Base-by-base conservation (phyloP, 2,888 invertebrate genomes). In the Eilema sororculum region DNA sequence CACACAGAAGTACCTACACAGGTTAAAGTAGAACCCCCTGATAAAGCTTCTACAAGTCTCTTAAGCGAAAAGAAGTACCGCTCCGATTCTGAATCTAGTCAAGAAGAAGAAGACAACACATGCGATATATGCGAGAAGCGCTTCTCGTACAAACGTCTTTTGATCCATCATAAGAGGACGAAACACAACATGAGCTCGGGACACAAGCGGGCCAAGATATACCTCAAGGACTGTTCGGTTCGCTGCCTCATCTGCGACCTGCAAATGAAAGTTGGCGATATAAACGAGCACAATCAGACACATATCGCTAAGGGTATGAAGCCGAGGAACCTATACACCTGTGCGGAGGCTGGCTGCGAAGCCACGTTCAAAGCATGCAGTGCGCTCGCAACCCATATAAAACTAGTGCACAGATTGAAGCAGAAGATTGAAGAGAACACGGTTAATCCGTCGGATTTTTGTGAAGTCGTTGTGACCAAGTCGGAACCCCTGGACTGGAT, bases 401-500 rank as follows among this genome's bases (percentile, higher is more conserved):
- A 95, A 76, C 76, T 94, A n/a, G 90, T 94, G 46, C 95, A 95
- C 77, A 85, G 87, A 72, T 85, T 91, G 73, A 86, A 87, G 25
- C 90, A 89, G 75, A 77, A 81, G 57, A 78, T 80, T 33, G 79
- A 86, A 67, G 82, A 87, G 56, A 86, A 83, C 58, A 67, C 75
- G 59, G 76, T 81, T 37, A 89, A 95, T 74, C 82, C 92, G 89
- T 91, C 95, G 93, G 95, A 95, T 93, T 95, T 95, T 94, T 95
- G 95, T 92, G 95, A 95, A 79, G 95, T 95, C 93, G 95, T 95
- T 93, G 95, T 95, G 93, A 93, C 95, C 46, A 95, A 95, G 84
- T 88, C 93, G 93, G 95, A 95, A 91, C 95, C 95, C 85, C 93
- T 93, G 94, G 95, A 93, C 74, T 82, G 78, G 74, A 83, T 91